Evolutionary conservation across 2,113 vertebrate genomes (phyloP), one percentile per base, ranked within the genome.

Genomic region (Chaetodon trifascialis): DNA sequence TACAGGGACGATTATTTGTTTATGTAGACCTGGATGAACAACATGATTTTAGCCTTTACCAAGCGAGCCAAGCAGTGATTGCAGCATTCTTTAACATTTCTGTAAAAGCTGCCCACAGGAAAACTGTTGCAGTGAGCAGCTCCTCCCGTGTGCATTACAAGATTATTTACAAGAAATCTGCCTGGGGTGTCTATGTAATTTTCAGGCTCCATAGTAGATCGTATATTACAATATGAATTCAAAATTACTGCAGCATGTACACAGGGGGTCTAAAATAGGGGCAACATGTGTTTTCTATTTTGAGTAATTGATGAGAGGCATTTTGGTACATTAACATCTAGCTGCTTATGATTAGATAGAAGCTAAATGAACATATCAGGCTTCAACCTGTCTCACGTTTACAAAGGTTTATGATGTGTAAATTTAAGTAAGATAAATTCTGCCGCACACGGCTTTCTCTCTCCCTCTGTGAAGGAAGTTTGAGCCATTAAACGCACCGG

Each of bases 221-320:
- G 82, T 80, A 79, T 85, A 82, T 88, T 80, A 81, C 62, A 86
- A 85, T 88, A 81, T 81, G 46, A 89, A 83, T 86, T 66, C 23
- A 56, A 79, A 91, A 91, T 90, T 55, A 80, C 84, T 83, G 70
- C 76, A 9, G 55, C 59, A 59, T 82, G 76, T 49, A 0, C 14
- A 14, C n/a, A 23, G 55, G 54, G 38, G 71, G 47, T 77, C 54
- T 76, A 51, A 74, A 69, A 58, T 47, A 51, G 44, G 38, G 38
- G 21, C 36, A 80, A 82, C 71, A 86, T 83, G 70, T 88, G 81
- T 89, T 89, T 89, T 78, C 8, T n/a, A 84, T 91, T 82, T 79
- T n/a, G n/a, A 55, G 30, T 84, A 78, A 87, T 83, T 82, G 71
- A 79, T 79, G 73, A 23, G 51, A 58, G 63, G 67, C 58, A 73